Conservation (phyloP, 2,888 invertebrate genomes). For the Corythucha ciliata region DNA sequence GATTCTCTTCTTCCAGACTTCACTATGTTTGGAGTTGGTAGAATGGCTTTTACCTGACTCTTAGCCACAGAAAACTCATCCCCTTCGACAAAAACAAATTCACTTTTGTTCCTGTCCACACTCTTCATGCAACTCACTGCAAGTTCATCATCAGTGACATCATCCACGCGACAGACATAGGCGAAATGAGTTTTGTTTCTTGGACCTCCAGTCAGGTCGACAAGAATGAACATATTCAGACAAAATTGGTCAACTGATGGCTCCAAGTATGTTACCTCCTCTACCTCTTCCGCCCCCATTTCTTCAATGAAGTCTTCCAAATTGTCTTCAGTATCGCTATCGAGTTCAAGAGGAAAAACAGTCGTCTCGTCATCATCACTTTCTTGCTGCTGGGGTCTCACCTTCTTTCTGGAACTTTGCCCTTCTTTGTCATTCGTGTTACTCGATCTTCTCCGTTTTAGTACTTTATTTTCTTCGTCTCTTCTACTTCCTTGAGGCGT, state of each 20-base stretch:
- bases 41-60: slow-evolving; percentile 13
- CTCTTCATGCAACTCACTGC: slow-evolving; percentile 11
- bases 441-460: too few species aligned
- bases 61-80: slow-evolving; percentile 10
- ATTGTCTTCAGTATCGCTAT: background rate
- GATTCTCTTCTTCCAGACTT: slow-evolving; percentile 13
- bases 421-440: too few species aligned
- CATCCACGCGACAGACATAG: slow-evolving; percentile 17
- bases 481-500: too few species aligned
- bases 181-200: slow-evolving; percentile 12
- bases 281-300: slow-evolving; percentile 6
- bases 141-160: slow-evolving; percentile 7
- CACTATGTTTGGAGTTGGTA: background rate
- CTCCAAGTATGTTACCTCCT: slow-evolving; percentile 11
- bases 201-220: slow-evolving; percentile 7
- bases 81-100: slow-evolving; percentile 17
- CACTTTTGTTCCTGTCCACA: slow-evolving; percentile 11
- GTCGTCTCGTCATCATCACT: too few species aligned
- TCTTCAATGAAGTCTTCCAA: slow-evolving; percentile 16
- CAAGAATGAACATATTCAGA: slow-evolving; percentile 6
- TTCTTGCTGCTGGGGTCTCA: too few species aligned
- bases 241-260: slow-evolving; percentile 3
- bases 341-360: too few species aligned
- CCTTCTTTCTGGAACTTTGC: too few species aligned
- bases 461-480: too few species aligned